Evolutionary conservation across 2,888 invertebrate species (phyloP).

Genomic region (Eurytoma californica): DNA sequence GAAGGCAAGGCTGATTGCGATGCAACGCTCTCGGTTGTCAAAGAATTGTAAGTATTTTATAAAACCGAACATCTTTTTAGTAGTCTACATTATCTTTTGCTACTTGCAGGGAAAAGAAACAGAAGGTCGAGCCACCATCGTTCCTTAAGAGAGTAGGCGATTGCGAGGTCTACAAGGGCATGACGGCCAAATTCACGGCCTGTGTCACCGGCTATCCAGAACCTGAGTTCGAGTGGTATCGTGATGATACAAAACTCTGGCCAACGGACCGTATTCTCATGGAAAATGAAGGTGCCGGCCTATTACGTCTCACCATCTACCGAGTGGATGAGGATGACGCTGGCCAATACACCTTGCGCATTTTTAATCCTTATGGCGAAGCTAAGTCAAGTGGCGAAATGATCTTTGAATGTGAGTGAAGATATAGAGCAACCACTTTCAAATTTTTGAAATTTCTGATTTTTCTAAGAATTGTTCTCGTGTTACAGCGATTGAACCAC

Average conservation of each 20-base stretch:
- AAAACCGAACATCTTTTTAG: background rate
- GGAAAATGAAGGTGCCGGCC: slow-evolving; percentile 88
- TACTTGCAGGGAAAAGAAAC: slow-evolving; percentile 80
- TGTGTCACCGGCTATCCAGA: slow-evolving; percentile 92
- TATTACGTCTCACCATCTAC: slow-evolving; percentile 87
- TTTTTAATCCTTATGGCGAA: slow-evolving; percentile 90
- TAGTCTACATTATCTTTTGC: background rate
- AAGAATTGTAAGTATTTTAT: slow-evolving; percentile 46
- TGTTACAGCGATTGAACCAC: slow-evolving; percentile 80
- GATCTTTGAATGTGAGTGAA: slow-evolving; percentile 85
- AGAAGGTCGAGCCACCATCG: slow-evolving; percentile 88
- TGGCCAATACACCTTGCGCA: slow-evolving; percentile 89
- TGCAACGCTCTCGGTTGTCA: slow-evolving; percentile 83
- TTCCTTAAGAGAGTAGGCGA: slow-evolving; percentile 94
- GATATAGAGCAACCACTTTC: background rate
- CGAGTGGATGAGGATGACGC: slow-evolving; percentile 88
- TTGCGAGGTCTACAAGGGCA: slow-evolving; percentile 89
- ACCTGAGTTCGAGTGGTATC: slow-evolving; percentile 91
- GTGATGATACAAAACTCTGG: slow-evolving; percentile 86
- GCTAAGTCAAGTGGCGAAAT: slow-evolving; percentile 87
- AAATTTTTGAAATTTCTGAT: background rate
- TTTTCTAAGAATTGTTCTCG: background rate
- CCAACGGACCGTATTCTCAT: slow-evolving; percentile 89
- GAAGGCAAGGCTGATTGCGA: slow-evolving; percentile 88
- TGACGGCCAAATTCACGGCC: slow-evolving; percentile 95